phyloP scores from a whole-genome alignment of 2,888 invertebrate genomes.

The Steinernema carpocapsae region DNA sequence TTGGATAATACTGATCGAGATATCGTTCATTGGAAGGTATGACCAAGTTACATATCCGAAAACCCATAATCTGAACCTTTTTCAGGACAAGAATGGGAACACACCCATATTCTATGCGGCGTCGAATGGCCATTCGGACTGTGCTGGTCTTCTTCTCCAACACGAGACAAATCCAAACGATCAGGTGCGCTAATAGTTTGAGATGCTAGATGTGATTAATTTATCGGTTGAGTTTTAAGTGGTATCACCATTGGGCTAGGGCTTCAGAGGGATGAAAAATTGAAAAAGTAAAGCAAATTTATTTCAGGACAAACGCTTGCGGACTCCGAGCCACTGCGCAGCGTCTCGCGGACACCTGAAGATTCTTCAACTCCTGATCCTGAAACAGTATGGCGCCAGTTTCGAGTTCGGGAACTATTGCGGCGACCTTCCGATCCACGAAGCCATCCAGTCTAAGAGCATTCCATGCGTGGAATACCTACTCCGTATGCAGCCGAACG shows the following conservation, averaged over 20 bases:
- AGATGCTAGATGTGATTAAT: no score
- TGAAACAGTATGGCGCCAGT: slow-evolving; percentile 80
- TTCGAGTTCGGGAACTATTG: slow-evolving; percentile 89
- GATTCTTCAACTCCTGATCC: slow-evolving; percentile 80
- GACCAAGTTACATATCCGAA: background rate
- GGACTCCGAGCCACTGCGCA: slow-evolving; percentile 65
- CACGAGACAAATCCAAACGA: slow-evolving; percentile 86
- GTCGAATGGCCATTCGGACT: slow-evolving; percentile 91
- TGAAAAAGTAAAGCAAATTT: slow-evolving; percentile 3
- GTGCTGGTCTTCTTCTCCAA: slow-evolving; percentile 85
- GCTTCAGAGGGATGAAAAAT: no score
- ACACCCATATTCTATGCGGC: slow-evolving; percentile 95
- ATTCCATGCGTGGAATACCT: slow-evolving; percentile 27
- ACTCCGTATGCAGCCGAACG: slow-evolving; percentile 73
- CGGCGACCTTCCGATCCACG: slow-evolving; percentile 93
- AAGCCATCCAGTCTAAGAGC: slow-evolving; percentile 82
- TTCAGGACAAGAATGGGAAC: slow-evolving; percentile 85
- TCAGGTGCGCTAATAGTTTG: slow-evolving; percentile 78
- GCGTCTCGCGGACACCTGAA: slow-evolving; percentile 79
- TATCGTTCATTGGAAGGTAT: slow-evolving; percentile 42
- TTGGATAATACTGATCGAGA: slow-evolving; percentile 67
- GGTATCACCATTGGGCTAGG: no score
- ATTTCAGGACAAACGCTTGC: slow-evolving; percentile 58
- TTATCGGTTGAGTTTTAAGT: no score
- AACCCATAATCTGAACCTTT: background rate